A percentile compares a stretch with the other conserved stretches of the same genome.
These are phyloP conservation scores for Siphlonurus alternatus DNA, from an alignment of 2,888 invertebrate genomes.

Conservation along the genomic window DNA sequence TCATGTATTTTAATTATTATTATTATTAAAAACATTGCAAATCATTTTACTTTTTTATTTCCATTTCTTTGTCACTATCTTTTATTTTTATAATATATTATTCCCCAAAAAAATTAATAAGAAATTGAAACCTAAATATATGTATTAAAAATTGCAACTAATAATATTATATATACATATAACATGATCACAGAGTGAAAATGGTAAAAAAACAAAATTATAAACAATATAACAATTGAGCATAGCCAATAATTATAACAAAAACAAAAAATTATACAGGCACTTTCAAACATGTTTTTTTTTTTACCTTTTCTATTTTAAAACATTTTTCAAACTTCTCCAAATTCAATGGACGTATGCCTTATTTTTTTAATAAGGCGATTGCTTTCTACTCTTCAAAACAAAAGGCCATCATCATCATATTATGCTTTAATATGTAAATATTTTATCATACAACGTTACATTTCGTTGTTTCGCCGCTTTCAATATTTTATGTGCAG, in stretches of 20 bases:
- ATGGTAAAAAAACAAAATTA: neutral
- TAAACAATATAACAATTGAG: neutral
- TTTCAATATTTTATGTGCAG: neutral
- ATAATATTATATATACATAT: neutral
- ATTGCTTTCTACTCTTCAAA: neutral
- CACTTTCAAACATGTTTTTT: neutral
- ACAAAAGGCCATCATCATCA: neutral
- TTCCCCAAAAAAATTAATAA: neutral
- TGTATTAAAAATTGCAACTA: neutral
- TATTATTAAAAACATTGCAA: neutral
- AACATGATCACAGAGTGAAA: neutral
- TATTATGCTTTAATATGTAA: neutral
- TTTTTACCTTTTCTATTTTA: neutral
- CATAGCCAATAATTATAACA: neutral
- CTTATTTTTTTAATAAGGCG: neutral
- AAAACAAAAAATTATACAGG: neutral
- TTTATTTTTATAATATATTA: neutral
- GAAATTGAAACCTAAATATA: neutral
- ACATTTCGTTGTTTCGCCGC: neutral
- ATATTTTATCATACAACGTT: neutral
- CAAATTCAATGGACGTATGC: neutral
- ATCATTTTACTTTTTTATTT: neutral
- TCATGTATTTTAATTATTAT: neutral
- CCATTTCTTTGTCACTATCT: neutral
- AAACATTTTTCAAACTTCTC: neutral